Conservation (phyloP, 2,888 invertebrate species). For the Yponomeuta evonymella region DNA sequence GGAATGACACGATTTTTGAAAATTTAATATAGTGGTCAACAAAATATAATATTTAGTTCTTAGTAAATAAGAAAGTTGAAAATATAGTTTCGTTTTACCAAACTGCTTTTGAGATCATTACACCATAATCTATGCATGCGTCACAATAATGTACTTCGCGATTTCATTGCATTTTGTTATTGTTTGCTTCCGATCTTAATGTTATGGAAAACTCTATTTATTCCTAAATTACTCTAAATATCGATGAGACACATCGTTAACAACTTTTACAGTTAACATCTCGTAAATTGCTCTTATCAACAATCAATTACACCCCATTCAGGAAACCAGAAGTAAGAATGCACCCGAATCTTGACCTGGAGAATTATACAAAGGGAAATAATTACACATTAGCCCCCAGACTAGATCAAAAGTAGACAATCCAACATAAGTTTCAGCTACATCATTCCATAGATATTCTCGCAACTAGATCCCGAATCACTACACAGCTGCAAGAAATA, state of each 20-base stretch:
- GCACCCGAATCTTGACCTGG: too few relatives aligned
- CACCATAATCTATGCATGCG: not conserved
- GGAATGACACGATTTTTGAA: slow-evolving; percentile 2
- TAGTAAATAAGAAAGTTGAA: not conserved
- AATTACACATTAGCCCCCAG: too few relatives aligned
- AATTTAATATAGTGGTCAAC: not conserved
- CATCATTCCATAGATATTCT: too few relatives aligned
- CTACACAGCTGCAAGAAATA: too few relatives aligned
- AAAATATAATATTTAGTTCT: not conserved
- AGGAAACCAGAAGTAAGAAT: too few relatives aligned
- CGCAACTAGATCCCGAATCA: too few relatives aligned
- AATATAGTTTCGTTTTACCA: not conserved
- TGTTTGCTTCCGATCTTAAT: not conserved
- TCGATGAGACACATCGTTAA: not conserved
- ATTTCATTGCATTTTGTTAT: not conserved
- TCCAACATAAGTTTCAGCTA: too few relatives aligned
- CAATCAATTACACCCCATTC: not conserved
- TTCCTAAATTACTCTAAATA: not conserved
- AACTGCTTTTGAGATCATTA: slow-evolving; percentile 6
- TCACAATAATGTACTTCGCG: not conserved
- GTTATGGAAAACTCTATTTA: not conserved
- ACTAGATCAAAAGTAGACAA: too few relatives aligned
- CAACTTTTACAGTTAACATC: not conserved
- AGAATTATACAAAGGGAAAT: too few relatives aligned
- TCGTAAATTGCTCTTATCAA: not conserved